These are phyloP conservation scores for Peucedramus taeniatus DNA, from an alignment of 2,113 vertebrate genomes.

Conservation along the genomic window DNA sequence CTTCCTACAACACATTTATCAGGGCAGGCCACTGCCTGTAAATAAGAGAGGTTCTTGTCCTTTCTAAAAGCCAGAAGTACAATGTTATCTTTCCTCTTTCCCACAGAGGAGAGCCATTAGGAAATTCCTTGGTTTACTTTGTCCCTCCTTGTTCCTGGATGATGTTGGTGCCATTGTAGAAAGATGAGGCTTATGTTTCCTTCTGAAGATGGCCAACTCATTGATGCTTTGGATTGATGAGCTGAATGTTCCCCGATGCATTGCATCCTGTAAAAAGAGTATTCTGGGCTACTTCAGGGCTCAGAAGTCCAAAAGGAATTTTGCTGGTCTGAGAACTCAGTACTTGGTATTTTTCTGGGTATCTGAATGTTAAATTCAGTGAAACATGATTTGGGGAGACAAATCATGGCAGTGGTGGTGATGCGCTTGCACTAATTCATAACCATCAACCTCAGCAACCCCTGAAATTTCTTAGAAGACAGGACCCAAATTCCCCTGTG, in stretches of 20 bases:
- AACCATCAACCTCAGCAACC: neutral
- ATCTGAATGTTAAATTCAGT: neutral
- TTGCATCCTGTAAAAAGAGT: neutral
- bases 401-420: neutral
- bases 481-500: neutral
- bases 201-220: neutral
- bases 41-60: neutral
- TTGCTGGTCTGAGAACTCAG: neutral
- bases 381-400: neutral
- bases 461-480: neutral
- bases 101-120: neutral
- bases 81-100: constrained; percentile 60
- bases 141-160: constrained; percentile 45
- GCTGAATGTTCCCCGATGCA: neutral
- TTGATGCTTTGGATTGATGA: neutral
- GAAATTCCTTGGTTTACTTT: constrained; percentile 47
- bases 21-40: neutral
- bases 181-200: neutral
- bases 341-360: neutral
- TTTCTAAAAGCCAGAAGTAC: constrained; percentile 5
- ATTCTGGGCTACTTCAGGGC: neutral
- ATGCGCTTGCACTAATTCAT: neutral
- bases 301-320: neutral
- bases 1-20: constrained; percentile 40
- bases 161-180: constrained; percentile 24